Evolutionary conservation across 2,797 vertebrate species (phyloP).

Genomic region (Perodicticus potto): DNA sequence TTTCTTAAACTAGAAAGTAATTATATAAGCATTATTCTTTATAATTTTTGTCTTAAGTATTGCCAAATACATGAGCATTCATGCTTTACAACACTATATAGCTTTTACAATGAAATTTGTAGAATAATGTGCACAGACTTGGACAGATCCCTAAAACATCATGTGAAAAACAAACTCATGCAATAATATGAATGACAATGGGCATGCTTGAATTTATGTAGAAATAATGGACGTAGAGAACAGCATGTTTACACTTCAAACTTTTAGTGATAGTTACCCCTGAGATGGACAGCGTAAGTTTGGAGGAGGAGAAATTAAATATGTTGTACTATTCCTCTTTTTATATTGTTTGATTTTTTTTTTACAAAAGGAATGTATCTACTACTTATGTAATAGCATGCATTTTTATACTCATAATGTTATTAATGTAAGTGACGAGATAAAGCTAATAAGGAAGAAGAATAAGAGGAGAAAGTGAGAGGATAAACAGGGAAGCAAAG

Average conservation of each 20-base stretch:
- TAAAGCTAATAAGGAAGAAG: not conserved
- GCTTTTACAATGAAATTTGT: not conserved
- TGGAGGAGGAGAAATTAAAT: not conserved
- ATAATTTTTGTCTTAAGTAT: not conserved
- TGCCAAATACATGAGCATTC: not conserved
- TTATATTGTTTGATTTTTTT: not conserved
- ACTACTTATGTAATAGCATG: not conserved
- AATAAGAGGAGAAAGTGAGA: not conserved
- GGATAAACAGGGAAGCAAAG: not conserved
- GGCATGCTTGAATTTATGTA: not conserved
- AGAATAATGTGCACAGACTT: not conserved
- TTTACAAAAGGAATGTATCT: not conserved
- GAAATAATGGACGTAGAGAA: not conserved
- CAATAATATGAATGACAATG: not conserved
- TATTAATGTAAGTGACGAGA: not conserved
- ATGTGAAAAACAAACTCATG: not conserved
- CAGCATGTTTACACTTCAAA: not conserved
- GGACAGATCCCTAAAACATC: not conserved
- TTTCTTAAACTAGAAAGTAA: not conserved
- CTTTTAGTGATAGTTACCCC: not conserved
- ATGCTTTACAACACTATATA: not conserved
- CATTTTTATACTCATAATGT: not conserved
- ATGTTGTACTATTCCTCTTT: not conserved
- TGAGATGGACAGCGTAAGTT: not conserved
- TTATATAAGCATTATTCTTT: not conserved